Evolutionary conservation across 2,888 invertebrate species (phyloP).

Genomic region (Cataglyphis livida): DNA sequence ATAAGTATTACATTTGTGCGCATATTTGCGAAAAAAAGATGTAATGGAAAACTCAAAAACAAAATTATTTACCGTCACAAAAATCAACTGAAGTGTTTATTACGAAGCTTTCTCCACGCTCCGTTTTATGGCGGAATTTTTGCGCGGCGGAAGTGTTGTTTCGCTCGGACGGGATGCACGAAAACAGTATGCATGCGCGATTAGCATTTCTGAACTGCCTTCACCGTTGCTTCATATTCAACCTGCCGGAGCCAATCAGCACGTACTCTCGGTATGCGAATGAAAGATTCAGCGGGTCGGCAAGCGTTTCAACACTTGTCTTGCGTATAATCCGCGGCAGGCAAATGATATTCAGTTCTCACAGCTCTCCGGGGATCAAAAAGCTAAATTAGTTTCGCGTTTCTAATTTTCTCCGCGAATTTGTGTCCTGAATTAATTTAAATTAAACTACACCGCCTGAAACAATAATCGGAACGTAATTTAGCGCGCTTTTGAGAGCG

Average conservation of each 20-base stretch:
- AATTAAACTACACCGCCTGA: constrained; percentile 73
- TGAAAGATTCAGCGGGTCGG: constrained; percentile 66
- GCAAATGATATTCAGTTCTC: constrained; percentile 64
- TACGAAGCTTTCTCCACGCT: background rate
- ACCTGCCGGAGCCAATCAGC: constrained; percentile 51
- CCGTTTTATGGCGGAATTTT: constrained; percentile 14
- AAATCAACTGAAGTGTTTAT: constrained; percentile 25
- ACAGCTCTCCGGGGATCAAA: constrained; percentile 67
- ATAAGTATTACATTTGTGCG: constrained; percentile 7
- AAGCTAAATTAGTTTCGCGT: constrained; percentile 69
- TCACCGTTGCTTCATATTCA: constrained; percentile 47
- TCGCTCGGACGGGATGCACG: constrained; percentile 23
- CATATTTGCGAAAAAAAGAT: constrained; percentile 13
- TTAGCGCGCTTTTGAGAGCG: background rate
- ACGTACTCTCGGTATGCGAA: constrained; percentile 43
- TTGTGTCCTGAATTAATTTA: constrained; percentile 77
- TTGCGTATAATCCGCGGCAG: constrained; percentile 59
- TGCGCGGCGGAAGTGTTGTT: constrained; percentile 18
- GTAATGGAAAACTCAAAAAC: background rate
- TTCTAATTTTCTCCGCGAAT: constrained; percentile 42
- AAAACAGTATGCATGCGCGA: constrained; percentile 53
- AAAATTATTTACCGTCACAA: constrained; percentile 10
- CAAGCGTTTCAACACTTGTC: constrained; percentile 54
- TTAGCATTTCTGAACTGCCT: constrained; percentile 52
- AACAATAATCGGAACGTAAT: background rate